A percentile compares a stretch with the other conserved stretches of the same genome.
phyloP scores from a whole-genome alignment of 1,140 invertebrate genomes.

The Triops longicaudatus region DNA sequence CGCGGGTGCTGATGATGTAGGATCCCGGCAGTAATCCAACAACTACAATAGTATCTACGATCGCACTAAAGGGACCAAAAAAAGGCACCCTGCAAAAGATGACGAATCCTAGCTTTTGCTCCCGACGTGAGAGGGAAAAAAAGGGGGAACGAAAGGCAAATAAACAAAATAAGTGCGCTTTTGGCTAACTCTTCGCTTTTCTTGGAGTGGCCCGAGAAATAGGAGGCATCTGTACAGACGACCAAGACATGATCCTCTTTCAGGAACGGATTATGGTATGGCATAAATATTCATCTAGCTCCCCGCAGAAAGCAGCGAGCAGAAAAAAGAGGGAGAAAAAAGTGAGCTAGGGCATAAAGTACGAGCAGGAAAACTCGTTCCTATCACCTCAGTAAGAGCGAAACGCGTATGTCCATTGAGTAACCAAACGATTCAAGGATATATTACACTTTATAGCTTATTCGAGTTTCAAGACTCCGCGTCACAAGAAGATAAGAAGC shows the following conservation, averaged over 20 bases:
- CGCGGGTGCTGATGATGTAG: not conserved
- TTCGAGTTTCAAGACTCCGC: not conserved
- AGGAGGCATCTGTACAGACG: not conserved
- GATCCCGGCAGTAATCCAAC: not conserved
- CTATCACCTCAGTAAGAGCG: not conserved
- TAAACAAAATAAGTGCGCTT: not conserved
- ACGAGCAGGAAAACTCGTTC: not conserved
- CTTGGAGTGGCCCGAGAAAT: not conserved
- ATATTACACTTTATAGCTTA: constrained; percentile 12
- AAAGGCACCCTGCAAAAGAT: not conserved
- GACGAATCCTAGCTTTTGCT: not conserved
- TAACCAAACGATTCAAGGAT: not conserved
- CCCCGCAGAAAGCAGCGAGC: not conserved
- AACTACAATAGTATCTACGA: constrained; percentile 2
- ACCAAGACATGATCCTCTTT: not conserved
- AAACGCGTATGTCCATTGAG: not conserved
- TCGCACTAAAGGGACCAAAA: not conserved
- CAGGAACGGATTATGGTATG: not conserved
- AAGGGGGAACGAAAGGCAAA: not conserved
- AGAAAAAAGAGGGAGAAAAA: not conserved
- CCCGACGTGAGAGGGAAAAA: not conserved
- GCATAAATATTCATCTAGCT: not conserved
- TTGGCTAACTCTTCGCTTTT: not conserved
- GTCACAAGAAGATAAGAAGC: constrained; percentile 8
- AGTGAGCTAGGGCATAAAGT: not conserved